These are phyloP conservation scores for Mimumesa dahlbomi DNA, from an alignment of 2,888 invertebrate species.

Conservation along the genomic window DNA sequence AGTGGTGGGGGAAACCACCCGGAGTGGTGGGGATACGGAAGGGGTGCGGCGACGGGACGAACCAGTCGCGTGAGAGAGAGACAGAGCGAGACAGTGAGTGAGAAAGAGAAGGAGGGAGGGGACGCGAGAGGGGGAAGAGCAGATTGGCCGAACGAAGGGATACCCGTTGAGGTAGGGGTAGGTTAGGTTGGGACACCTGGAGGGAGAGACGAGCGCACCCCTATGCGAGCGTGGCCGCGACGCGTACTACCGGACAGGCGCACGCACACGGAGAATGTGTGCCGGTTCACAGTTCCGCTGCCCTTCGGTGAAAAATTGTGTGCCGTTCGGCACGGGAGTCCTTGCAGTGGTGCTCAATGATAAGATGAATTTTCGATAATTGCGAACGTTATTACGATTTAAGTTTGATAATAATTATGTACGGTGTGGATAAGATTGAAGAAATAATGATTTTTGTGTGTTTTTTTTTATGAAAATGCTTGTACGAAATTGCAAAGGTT, in stretches of 20 bases:
- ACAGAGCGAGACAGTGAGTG: conserved; percentile 9
- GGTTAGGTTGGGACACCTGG: conserved; percentile 58
- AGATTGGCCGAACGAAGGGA: conserved; percentile 53
- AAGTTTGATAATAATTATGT: too few relatives aligned
- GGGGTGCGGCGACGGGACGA: conserved; percentile 8
- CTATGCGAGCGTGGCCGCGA: conserved; percentile 52
- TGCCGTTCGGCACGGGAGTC: conserved; percentile 28
- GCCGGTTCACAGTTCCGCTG: conserved; percentile 55
- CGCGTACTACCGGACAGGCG: conserved; percentile 50
- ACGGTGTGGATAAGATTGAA: too few relatives aligned
- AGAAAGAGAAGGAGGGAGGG: background rate
- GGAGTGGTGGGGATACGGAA: conserved; percentile 27
- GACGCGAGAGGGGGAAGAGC: conserved; percentile 24
- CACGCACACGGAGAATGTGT: conserved; percentile 33
- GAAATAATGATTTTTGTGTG: too few relatives aligned
- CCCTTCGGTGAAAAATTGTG: conserved; percentile 52
- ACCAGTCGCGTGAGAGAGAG: conserved; percentile 15
- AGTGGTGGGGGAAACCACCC: conserved; percentile 37
- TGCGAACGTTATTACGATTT: too few relatives aligned
- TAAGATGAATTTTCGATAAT: too few relatives aligned
- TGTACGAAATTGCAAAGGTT: too few relatives aligned
- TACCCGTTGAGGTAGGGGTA: conserved; percentile 53
- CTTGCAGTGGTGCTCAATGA: conserved; percentile 49
- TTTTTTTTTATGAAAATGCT: too few relatives aligned
- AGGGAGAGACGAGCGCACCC: conserved; percentile 59